Percentiles rank a stretch among this genome's conserved stretches.
Evolutionary conservation across 2,797 vertebrate species (phyloP).

Genomic region (Pachyuromys duprasi): DNA sequence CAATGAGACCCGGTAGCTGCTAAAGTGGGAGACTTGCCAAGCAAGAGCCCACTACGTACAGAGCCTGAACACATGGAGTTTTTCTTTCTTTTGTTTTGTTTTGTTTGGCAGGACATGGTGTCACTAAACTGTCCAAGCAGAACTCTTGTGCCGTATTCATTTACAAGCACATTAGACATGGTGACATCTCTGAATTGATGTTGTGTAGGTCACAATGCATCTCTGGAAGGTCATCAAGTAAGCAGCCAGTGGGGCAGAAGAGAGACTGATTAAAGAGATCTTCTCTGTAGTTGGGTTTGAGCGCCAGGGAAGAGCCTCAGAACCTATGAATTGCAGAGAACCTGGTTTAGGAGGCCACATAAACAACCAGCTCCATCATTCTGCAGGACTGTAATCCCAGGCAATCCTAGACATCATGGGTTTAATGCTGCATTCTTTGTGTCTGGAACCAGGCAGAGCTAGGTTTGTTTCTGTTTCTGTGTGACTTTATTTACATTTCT

Average conservation of each 20-base stretch:
- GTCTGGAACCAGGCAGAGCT: not conserved
- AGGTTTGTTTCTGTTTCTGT: not conserved
- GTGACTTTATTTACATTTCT: not conserved
- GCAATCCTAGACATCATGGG: no score
- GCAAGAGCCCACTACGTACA: not conserved
- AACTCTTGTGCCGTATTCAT: not conserved
- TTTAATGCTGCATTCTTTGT: not conserved
- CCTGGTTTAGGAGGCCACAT: not conserved
- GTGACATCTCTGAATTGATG: not conserved
- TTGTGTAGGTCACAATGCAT: not conserved
- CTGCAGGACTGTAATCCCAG: no score
- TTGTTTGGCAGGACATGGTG: not conserved
- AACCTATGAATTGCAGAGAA: no score
- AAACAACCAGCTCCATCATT: accelerated
- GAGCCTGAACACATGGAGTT: accelerated
- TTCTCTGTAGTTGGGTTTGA: accelerated
- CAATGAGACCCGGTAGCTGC: not conserved
- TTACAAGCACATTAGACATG: accelerated
- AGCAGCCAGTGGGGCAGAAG: not conserved
- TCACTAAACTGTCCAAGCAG: not conserved
- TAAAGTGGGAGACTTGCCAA: not conserved
- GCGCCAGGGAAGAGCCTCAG: accelerated
- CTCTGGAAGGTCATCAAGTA: not conserved
- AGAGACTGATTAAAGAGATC: not conserved
- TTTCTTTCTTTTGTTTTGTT: not conserved